These are phyloP conservation scores for Ashinkailepas kermadecensis DNA, from an alignment of 2,888 invertebrate species.

Conservation along the genomic window DNA sequence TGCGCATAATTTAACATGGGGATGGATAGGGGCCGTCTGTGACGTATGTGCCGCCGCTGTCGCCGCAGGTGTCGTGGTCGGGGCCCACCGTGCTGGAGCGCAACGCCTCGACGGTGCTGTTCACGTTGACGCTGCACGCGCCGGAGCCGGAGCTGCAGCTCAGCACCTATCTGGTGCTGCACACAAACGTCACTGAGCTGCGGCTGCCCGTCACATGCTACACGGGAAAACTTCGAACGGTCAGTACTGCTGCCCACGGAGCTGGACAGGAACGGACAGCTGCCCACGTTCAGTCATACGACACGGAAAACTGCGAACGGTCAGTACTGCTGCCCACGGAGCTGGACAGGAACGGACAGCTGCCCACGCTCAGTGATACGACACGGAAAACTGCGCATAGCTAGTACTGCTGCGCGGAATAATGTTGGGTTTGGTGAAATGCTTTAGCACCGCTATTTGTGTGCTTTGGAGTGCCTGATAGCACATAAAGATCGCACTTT, in stretches of 20 bases:
- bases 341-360: background rate
- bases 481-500: too few species aligned
- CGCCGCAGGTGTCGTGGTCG: conserved; percentile 53
- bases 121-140: conserved; percentile 51
- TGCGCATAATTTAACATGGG: too few species aligned
- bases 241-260: conserved; percentile 36
- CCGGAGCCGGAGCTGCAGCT: conserved; percentile 51
- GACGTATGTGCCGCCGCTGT: background rate
- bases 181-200: conserved; percentile 66
- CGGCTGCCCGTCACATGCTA: conserved; percentile 62
- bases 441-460: too few species aligned
- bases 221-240: conserved; percentile 59
- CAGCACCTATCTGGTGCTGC: conserved; percentile 55
- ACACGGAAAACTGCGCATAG: too few species aligned
- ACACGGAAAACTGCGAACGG: too few species aligned
- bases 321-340: background rate
- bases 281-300: too few species aligned
- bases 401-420: too few species aligned
- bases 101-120: conserved; percentile 51
- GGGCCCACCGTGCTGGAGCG: conserved; percentile 53
- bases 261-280: background rate
- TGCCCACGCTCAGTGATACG: too few species aligned
- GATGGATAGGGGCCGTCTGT: too few species aligned
- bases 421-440: too few species aligned
- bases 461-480: too few species aligned